Evolutionary conservation across 2,797 vertebrate genomes (phyloP).

Genomic region (Lacerta bilineata): DNA sequence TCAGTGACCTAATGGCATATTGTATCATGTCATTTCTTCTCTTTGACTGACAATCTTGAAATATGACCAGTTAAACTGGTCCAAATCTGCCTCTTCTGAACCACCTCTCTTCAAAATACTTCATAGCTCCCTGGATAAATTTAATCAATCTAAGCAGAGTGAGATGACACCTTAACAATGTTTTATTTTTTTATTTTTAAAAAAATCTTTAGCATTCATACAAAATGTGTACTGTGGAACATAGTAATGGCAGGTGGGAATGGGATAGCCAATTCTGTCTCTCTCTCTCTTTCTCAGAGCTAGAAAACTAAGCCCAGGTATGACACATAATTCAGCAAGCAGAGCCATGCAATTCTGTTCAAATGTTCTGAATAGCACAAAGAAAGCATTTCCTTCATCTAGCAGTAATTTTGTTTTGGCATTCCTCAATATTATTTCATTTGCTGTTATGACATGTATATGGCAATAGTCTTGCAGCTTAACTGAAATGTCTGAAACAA

Average conservation of each 20-base stretch:
- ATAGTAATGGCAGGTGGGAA: neutral
- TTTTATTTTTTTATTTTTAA: neutral
- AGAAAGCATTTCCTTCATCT: rapidly evolving
- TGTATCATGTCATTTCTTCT: neutral
- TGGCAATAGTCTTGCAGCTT: neutral
- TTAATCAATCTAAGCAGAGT: neutral
- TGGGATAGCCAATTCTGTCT: neutral
- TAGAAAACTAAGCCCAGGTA: neutral
- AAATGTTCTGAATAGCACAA: neutral
- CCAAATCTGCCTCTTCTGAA: neutral
- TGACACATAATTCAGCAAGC: neutral
- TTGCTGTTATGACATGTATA: neutral
- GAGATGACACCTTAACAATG: neutral
- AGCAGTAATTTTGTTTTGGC: neutral
- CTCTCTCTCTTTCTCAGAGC: too few relatives aligned
- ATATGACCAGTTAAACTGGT: neutral
- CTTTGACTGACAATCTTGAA: neutral
- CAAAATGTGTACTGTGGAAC: neutral
- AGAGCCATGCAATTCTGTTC: neutral
- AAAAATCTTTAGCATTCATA: neutral
- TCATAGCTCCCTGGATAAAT: neutral
- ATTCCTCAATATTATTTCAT: neutral
- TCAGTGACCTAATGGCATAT: neutral
- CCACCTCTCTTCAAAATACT: neutral
- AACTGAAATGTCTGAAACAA: conserved; percentile 31